Conservation (phyloP, 1,140 invertebrate species). For the Nixonia krombeini region DNA sequence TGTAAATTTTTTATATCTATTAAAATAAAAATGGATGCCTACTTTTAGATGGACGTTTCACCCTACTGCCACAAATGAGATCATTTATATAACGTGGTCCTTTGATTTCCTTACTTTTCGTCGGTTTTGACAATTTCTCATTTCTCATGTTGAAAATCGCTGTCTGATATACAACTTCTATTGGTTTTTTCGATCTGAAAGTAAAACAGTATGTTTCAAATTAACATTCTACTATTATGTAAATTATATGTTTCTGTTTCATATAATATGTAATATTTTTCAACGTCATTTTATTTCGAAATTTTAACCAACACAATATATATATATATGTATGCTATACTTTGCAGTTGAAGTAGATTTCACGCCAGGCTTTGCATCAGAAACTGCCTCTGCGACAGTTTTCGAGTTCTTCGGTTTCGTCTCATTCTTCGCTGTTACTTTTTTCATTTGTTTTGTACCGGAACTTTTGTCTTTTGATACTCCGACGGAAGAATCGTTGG, state of each 20-base stretch:
- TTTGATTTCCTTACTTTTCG: constrained; percentile 39
- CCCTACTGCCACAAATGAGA: constrained; percentile 57
- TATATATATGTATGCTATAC: too few relatives aligned
- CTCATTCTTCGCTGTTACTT: background rate
- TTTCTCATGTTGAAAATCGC: constrained; percentile 64
- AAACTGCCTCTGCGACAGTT: background rate
- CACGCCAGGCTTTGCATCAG: background rate
- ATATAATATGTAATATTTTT: background rate
- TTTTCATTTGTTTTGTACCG: background rate
- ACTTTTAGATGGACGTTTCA: constrained; percentile 40
- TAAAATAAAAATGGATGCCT: constrained; percentile 28
- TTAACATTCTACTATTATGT: too few relatives aligned
- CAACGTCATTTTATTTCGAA: background rate
- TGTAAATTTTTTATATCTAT: too few relatives aligned
- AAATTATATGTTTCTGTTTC: too few relatives aligned
- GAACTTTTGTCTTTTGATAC: background rate
- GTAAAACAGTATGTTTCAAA: too few relatives aligned
- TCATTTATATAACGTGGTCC: constrained; percentile 54
- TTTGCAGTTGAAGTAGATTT: background rate
- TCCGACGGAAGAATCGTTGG: too few relatives aligned
- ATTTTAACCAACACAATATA: background rate
- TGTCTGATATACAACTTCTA: constrained; percentile 60
- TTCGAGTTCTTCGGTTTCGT: background rate
- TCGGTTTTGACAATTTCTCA: constrained; percentile 54
- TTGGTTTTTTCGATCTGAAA: constrained; percentile 53